Evolutionary conservation across 2,113 vertebrate genomes (phyloP).

Genomic region (Ammodytes marinus): DNA sequence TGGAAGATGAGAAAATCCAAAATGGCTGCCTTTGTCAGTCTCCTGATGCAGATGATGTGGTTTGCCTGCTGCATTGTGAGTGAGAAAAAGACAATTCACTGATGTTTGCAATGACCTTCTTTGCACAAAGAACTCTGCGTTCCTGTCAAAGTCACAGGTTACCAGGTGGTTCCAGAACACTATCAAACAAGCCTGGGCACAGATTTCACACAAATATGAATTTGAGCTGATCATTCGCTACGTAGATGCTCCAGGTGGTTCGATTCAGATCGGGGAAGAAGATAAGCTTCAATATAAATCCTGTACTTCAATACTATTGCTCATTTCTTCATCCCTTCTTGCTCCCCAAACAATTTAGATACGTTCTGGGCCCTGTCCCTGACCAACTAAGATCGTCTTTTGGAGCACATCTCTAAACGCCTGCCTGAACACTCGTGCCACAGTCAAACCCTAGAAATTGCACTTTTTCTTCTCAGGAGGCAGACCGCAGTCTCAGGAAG

Average conservation of each 20-base stretch:
- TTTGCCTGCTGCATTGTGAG: slow-evolving; percentile 90
- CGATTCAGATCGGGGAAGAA: slow-evolving; percentile 90
- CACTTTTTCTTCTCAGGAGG: slow-evolving; percentile 89
- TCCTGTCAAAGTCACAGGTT: slow-evolving; percentile 88
- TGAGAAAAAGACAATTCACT: slow-evolving; percentile 3
- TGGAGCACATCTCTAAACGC: slow-evolving; percentile 80
- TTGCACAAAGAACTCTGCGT: slow-evolving; percentile 84
- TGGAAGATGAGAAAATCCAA: slow-evolving; percentile 67
- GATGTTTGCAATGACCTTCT: slow-evolving; percentile 76
- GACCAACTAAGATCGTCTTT: slow-evolving; percentile 85
- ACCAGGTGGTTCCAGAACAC: slow-evolving; percentile 91
- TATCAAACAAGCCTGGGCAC: slow-evolving; percentile 89
- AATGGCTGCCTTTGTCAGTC: slow-evolving; percentile 88
- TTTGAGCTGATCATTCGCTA: slow-evolving; percentile 90
- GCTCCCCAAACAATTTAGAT: slow-evolving; percentile 70
- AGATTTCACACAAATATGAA: slow-evolving; percentile 92
- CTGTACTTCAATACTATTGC: slow-evolving; percentile 88
- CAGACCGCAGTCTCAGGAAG: slow-evolving; percentile 87
- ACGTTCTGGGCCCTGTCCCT: slow-evolving; percentile 89
- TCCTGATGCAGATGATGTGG: slow-evolving; percentile 86
- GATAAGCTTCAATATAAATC: slow-evolving; percentile 88
- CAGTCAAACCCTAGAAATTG: slow-evolving; percentile 88
- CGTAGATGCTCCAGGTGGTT: slow-evolving; percentile 85
- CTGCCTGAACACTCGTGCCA: slow-evolving; percentile 91
- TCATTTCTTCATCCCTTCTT: slow-evolving; percentile 86